Evolutionary conservation across 2,797 vertebrate genomes (phyloP), one percentile per base, ranked within the genome.

Genomic region (Cyclura pinguis): DNA sequence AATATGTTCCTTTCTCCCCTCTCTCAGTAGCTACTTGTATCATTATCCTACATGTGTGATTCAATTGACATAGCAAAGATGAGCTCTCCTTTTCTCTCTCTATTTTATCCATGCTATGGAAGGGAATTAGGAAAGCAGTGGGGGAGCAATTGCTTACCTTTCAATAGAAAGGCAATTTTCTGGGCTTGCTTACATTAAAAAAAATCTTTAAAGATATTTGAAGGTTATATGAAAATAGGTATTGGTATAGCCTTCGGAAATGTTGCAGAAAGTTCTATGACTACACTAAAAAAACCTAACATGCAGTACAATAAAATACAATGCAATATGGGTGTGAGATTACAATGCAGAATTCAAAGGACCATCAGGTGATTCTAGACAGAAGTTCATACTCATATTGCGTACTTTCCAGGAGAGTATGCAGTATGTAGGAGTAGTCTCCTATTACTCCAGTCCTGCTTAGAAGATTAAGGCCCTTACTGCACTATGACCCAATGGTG

Each of bases 91-190:
- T 62, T 88, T 93, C 74, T 35, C 90, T 92, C 29, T 52, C 72
- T 67, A 88, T 91, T 88, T 91, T 87, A 12, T 84, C 69, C 92
- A 16, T 69, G 91, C 92, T 89, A 38, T 14, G 74, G 88, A 77
- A 57, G 77, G 52, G 7, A 18, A 74, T 47, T 27, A 16, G 10
- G 27, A 4, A 88, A 88, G 47, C 47, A 74, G n/a, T 29, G 13
- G 47, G 24, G 50, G 32, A 29, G 73, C 27, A 0, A 62, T 13
- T 67, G 86, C 10, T 57, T 87, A 5, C 32, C 35, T 20, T 89
- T 89, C 57, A 84, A 38, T 64, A 50, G 38, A 47, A 89, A 84
- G 8, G 20, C 57, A 77, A 12, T 38, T 20, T 89, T 77, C 22
- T 50, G 72, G 13, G 77, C 5, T 74, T 0, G 80, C 13, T 64